Conservation (phyloP, 2,888 invertebrate species). For the Platycheirus rosarum region DNA sequence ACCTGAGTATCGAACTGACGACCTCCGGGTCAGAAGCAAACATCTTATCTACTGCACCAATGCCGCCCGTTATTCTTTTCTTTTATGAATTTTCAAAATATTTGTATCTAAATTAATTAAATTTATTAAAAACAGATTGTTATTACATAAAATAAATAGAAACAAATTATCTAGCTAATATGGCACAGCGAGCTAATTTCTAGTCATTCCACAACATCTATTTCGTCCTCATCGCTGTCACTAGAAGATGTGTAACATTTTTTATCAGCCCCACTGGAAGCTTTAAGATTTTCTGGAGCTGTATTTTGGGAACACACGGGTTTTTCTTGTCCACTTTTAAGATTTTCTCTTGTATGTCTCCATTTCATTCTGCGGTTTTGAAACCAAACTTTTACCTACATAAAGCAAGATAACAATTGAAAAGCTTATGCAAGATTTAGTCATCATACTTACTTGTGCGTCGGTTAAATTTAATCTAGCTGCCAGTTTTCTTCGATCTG, state of each 20-base stretch:
- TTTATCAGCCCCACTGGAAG: constrained; percentile 9
- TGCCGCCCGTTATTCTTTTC: no score
- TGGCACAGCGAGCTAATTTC: constrained; percentile 38
- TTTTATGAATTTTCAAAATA: no score
- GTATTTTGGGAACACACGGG: constrained; percentile 74
- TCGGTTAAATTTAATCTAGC: constrained; percentile 96
- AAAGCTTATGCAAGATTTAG: not conserved
- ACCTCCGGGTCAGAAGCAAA: no score
- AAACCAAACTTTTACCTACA: constrained; percentile 95
- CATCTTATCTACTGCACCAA: no score
- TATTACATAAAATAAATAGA: constrained; percentile 35
- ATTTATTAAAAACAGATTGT: constrained; percentile 16
- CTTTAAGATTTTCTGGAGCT: constrained; percentile 7
- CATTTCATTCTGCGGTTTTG: constrained; percentile 95
- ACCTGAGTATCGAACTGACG: no score
- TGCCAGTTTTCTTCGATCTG: constrained; percentile 94
- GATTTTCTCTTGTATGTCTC: constrained; percentile 89
- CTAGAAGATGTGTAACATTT: constrained; percentile 75
- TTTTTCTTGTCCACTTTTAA: constrained; percentile 81
- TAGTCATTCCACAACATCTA: constrained; percentile 80
- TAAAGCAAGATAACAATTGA: not conserved
- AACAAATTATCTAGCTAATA: constrained; percentile 60
- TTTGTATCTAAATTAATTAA: not conserved
- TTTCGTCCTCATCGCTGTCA: constrained; percentile 79
- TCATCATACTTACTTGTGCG: constrained; percentile 90